Base-by-base conservation (phyloP, 37 sponge, comb jelly and placozoan species). In the Ephydatia muelleri region DNA sequence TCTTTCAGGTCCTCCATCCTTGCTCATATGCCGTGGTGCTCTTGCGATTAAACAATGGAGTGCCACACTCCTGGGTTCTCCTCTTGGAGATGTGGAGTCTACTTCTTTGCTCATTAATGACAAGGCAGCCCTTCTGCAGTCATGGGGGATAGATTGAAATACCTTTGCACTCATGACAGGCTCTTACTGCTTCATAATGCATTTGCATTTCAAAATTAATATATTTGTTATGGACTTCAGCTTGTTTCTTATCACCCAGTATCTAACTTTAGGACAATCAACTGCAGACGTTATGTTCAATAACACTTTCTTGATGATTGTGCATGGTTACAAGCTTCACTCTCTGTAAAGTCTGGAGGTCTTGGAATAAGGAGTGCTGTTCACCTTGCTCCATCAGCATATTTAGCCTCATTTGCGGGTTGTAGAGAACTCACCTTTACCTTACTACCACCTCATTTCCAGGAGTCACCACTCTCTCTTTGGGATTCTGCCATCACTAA, bases 171-270 rank as follows among this genome's bases (percentile, higher is more conserved):
- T 33, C 86, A 85, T 71, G 86, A 78, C 28, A 57, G 69, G 31
- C 75, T 66, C 31, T 72, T 85, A 6, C 72, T 85, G 25, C 27
- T 49, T 13, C 64, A n/a, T n/a, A n/a, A 78, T 70, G 34, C 79
- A 19, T n/a, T n/a, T n/a, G n/a, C n/a, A 64, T 85, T 65, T 70
- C 86, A 13, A 85, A 85, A 47, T 49, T 85, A 14, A 49, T 85
- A 0, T 78, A 85, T 3, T 43, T 64, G 21, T 64, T 85, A n/a
- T n/a, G n/a, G n/a, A n/a, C n/a, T n/a, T n/a, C n/a, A n/a, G n/a
- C 80, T 5, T 85, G 72, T 72, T 72, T 72, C 30, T 29, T 21
- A 3, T 72, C 72, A 27, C 30, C 72, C 72, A 21, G 72, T 34
- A n/a, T 72, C 72, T 29, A 72, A 34, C 33, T 34, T 34, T 72